phyloP scores from a whole-genome alignment of 2,797 vertebrate species.

The Peromyscus aztecus region DNA sequence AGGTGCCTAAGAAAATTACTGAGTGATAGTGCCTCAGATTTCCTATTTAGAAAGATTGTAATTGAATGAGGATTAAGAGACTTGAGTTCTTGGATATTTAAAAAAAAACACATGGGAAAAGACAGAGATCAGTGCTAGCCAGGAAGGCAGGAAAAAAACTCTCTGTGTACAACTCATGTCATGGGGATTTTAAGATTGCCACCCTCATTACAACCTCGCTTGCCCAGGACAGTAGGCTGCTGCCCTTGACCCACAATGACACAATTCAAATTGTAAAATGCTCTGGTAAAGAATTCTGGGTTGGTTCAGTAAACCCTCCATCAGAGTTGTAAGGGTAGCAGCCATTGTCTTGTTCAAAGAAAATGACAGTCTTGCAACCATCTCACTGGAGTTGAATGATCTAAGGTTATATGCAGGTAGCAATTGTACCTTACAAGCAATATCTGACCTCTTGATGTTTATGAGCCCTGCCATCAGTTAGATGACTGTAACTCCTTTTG shows the following conservation, averaged over 20 bases:
- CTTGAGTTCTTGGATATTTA: background rate
- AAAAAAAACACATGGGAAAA: background rate
- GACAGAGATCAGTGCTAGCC: background rate
- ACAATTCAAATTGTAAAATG: background rate
- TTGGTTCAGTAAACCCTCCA: background rate
- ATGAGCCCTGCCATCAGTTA: background rate
- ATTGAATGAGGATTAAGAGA: background rate
- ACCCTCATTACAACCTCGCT: background rate
- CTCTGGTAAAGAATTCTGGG: background rate
- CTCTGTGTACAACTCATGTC: background rate
- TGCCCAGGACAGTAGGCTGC: background rate
- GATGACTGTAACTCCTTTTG: background rate
- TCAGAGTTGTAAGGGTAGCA: background rate
- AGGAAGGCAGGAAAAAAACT: background rate
- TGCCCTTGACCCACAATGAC: background rate
- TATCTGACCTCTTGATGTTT: constrained; percentile 34
- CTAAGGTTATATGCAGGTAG: constrained; percentile 8
- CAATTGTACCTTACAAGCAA: constrained; percentile 57
- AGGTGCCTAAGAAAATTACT: background rate
- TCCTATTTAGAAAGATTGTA: constrained; percentile 20
- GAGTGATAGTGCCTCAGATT: background rate
- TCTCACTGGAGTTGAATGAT: background rate
- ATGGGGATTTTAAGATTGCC: background rate
- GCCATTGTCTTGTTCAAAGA: constrained; percentile 13
- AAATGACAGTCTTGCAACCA: background rate